Conservation (phyloP, 2,113 vertebrate species). For the Chaenogobius annularis region DNA sequence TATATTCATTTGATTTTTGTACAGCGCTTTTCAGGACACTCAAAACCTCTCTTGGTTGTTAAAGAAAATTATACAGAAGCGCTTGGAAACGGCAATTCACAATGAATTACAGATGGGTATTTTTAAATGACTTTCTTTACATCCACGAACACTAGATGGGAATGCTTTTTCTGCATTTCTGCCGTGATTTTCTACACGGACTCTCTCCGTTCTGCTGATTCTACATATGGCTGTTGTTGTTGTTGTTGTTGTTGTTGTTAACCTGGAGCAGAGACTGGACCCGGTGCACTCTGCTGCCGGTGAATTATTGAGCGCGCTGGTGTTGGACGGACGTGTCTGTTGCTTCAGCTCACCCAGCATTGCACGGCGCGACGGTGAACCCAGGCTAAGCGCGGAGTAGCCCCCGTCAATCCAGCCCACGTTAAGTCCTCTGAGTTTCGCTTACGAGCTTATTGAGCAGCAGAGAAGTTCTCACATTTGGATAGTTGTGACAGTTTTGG, state of each 20-base stretch:
- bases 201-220: not conserved
- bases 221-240: not conserved
- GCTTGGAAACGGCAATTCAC: too few relatives aligned
- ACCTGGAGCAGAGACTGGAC: not conserved
- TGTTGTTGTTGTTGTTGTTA: not conserved
- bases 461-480: too few relatives aligned
- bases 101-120: too few relatives aligned
- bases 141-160: not conserved
- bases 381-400: not conserved
- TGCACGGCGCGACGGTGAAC: not conserved
- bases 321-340: not conserved
- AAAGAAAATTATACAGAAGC: too few relatives aligned
- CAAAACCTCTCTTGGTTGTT: too few relatives aligned
- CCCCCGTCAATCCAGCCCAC: not conserved
- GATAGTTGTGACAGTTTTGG: not conserved
- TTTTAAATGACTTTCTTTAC: not conserved
- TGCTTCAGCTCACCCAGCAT: not conserved
- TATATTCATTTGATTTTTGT: too few relatives aligned
- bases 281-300: not conserved
- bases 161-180: not conserved
- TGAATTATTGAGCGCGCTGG: slow-evolving; percentile 1
- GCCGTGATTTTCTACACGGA: too few relatives aligned
- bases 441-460: not conserved
- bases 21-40: too few relatives aligned
- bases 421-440: not conserved